These are phyloP conservation scores for Rhinolophus ferrumequinum DNA, from an alignment of 2,113 vertebrate species.

Conservation along the genomic window DNA sequence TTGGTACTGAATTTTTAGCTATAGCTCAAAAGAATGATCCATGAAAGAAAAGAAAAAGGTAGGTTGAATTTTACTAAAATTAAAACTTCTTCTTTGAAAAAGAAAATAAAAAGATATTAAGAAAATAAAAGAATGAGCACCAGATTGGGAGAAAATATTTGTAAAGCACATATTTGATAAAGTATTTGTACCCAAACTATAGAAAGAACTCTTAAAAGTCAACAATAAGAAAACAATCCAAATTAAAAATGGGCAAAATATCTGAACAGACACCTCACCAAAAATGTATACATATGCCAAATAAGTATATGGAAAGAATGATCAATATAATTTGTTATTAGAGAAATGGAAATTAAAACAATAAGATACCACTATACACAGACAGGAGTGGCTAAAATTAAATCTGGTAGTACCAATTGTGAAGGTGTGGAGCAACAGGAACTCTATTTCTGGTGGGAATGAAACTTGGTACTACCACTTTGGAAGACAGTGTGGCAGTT, in stretches of 20 bases:
- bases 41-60: not conserved
- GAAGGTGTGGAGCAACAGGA: not conserved
- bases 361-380: not conserved
- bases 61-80: not conserved
- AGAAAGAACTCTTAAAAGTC: not conserved
- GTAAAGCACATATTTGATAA: not conserved
- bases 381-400: not conserved
- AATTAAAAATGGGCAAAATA: no score
- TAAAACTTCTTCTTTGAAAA: not conserved
- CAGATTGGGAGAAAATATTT: not conserved
- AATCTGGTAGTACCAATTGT: not conserved
- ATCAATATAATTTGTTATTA: not conserved
- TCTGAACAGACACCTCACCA: no score
- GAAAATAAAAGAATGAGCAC: not conserved
- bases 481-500: not conserved
- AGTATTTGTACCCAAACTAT: not conserved
- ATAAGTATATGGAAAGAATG: no score
- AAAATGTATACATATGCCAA: not conserved
- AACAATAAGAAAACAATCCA: not conserved
- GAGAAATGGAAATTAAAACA: not conserved
- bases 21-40: not conserved
- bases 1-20: not conserved
- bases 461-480: not conserved
- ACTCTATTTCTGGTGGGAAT: not conserved
- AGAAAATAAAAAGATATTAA: no score